Evolutionary conservation across 2,888 invertebrate species (phyloP).

Genomic region (Ommatoiulus sabulosus): DNA sequence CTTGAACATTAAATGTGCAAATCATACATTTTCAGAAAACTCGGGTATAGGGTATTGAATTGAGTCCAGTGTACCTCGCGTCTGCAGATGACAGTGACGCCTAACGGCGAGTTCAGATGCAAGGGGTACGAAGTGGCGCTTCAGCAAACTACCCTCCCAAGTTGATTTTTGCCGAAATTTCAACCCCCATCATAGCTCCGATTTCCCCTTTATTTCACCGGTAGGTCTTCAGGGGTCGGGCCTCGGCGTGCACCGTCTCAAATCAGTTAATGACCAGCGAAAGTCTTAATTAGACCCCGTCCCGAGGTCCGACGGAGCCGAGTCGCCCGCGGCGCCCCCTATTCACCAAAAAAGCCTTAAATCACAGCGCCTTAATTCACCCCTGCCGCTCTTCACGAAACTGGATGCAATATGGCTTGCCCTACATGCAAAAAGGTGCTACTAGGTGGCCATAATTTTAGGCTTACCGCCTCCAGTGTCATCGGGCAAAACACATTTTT

Average conservation of each 20-base stretch:
- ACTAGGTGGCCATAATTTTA: slow-evolving; percentile 47
- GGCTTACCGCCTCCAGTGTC: slow-evolving; percentile 15
- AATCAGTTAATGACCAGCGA: slow-evolving; percentile 37
- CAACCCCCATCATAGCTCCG: background rate
- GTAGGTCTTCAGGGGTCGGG: background rate
- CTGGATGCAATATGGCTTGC: slow-evolving; percentile 8
- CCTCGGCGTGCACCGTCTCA: slow-evolving; percentile 7
- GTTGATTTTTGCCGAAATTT: background rate
- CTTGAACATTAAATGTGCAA: too few species aligned
- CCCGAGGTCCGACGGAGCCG: slow-evolving; percentile 14
- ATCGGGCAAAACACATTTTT: slow-evolving; percentile 32
- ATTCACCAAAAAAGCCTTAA: background rate
- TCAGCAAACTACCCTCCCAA: background rate
- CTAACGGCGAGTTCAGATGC: too few species aligned
- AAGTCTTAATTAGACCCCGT: slow-evolving; percentile 26
- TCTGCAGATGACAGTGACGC: too few species aligned
- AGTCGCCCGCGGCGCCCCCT: background rate
- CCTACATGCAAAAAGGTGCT: slow-evolving; percentile 44
- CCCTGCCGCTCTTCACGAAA: slow-evolving; percentile 21
- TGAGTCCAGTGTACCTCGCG: too few species aligned
- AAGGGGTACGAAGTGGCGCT: too few species aligned
- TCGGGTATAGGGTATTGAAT: too few species aligned
- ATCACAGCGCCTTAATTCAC: slow-evolving; percentile 34
- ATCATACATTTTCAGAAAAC: too few species aligned
- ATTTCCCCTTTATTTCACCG: background rate